These are phyloP conservation scores for Chironomus striatipennis DNA, from an alignment of 1,140 invertebrate species.

Conservation along the genomic window DNA sequence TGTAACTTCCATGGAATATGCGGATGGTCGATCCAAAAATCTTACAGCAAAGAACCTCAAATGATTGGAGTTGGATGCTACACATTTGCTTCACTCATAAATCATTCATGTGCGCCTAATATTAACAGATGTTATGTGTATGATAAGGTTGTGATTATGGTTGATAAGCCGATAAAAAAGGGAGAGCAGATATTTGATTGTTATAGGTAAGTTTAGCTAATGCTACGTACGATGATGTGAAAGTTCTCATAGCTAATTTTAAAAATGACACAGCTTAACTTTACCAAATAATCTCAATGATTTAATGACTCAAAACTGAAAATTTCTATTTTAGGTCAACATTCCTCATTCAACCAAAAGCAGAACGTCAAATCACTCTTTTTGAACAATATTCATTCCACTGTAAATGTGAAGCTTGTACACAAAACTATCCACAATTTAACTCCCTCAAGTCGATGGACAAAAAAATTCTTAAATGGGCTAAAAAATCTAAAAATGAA, in stretches of 20 bases:
- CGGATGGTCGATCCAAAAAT: background rate
- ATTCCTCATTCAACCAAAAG: background rate
- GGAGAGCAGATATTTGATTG: constrained; percentile 24
- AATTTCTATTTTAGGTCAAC: background rate
- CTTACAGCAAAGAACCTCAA: background rate
- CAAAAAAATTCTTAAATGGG: background rate
- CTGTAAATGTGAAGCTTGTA: constrained; percentile 1
- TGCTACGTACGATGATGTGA: too few species aligned
- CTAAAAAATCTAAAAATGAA: constrained; percentile 1
- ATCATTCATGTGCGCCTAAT: constrained; percentile 22
- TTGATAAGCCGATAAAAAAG: constrained; percentile 19
- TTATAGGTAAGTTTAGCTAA: background rate
- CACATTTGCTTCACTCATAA: constrained; percentile 11
- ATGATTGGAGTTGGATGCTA: constrained; percentile 18
- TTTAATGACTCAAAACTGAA: too few species aligned
- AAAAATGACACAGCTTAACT: too few species aligned
- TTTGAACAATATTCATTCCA: background rate
- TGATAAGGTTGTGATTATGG: background rate
- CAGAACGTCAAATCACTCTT: background rate
- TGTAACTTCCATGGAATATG: background rate
- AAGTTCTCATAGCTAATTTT: too few species aligned
- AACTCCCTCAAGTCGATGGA: background rate
- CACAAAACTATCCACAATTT: background rate
- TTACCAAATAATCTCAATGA: too few species aligned
- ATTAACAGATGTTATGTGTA: background rate